Evolutionary conservation across 2,113 vertebrate genomes (phyloP), one percentile per base, ranked within the genome.

Genomic region (Antigone vipio): DNA sequence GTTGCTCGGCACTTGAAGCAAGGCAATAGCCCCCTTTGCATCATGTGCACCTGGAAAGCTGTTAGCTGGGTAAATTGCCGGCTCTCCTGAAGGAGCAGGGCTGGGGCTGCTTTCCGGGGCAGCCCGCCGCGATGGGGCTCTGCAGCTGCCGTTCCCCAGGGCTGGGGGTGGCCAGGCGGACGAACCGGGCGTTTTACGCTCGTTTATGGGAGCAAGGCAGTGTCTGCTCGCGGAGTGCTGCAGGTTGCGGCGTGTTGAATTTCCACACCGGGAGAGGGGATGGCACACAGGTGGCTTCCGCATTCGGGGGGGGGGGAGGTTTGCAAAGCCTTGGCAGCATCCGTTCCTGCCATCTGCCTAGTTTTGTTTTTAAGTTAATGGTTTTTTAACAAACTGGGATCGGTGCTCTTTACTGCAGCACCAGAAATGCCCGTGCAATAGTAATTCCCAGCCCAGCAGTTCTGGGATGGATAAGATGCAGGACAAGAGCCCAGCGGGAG

Each of bases 321-420:
- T 20, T 73, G 69, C 34, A 24, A 6, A 45, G 3, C 64, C 52
- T 40, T 17, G 4, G 12, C 35, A 29, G 29, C 14, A 6, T 6
- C 5, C 1, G 9, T 52, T 20, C 55, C 38, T 92, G 78, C 63
- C 29, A 0, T 35, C 73, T 73, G 66, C 75, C 50, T 21, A 3
- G 5, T 24, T 45, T 40, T 66, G 6, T 5, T 74, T 49, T 63
- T 45, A 6, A 38, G 19, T 2, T 6, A 17, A 32, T 0, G 2
- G 24, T 44, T 62, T 56, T 85, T 20, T 4, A 16, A 32, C 0
- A 0, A 7, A 0, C 3, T 34, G 2, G 62, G 11, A 2, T 66
- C 6, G 15, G 32, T 40, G 34, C 1, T 77, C 13, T 44, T 44
- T 44, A 14, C 50, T 85, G 66, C 62, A 75, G 80, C 47, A 6